Evolutionary conservation across 2,797 vertebrate species (phyloP).

Genomic region (Erpetoichthys calabaricus): DNA sequence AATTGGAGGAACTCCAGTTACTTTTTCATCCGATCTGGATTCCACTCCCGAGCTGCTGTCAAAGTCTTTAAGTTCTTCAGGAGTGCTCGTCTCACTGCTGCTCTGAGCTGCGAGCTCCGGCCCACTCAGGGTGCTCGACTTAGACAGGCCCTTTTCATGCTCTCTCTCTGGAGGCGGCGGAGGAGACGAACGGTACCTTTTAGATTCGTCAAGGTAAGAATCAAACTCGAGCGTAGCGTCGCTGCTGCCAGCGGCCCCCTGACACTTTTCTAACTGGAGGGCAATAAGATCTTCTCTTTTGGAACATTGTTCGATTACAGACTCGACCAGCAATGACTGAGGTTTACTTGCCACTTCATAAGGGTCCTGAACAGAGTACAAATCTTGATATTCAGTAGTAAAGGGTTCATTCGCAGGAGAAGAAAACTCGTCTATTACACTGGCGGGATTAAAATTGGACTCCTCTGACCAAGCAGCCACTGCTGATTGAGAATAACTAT

Average conservation of each 20-base stretch:
- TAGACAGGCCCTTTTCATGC: conserved; percentile 31
- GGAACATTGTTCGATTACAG: conserved; percentile 12
- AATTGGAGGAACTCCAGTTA: conserved; percentile 16
- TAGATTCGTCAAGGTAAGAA: too few species aligned
- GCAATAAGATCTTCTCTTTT: conserved; percentile 4
- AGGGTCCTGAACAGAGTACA: conserved; percentile 19
- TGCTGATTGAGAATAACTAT: too few species aligned
- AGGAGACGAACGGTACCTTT: neutral
- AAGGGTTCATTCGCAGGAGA: too few species aligned
- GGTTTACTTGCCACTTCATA: conserved; percentile 17
- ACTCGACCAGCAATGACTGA: conserved; percentile 10
- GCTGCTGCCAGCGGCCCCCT: neutral
- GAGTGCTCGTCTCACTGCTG: conserved; percentile 77
- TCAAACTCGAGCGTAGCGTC: neutral
- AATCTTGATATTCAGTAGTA: neutral
- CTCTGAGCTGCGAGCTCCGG: conserved; percentile 56
- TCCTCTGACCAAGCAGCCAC: too few species aligned
- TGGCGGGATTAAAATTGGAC: too few species aligned
- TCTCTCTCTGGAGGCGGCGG: conserved; percentile 10
- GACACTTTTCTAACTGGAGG: neutral
- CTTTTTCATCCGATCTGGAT: conserved; percentile 56
- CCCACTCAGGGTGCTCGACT: conserved; percentile 56
- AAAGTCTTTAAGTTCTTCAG: conserved; percentile 75
- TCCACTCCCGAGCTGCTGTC: conserved; percentile 78
- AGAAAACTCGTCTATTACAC: neutral